These are phyloP conservation scores for Papilio elwesi DNA, from an alignment of 2,888 invertebrate species.

Conservation along the genomic window DNA sequence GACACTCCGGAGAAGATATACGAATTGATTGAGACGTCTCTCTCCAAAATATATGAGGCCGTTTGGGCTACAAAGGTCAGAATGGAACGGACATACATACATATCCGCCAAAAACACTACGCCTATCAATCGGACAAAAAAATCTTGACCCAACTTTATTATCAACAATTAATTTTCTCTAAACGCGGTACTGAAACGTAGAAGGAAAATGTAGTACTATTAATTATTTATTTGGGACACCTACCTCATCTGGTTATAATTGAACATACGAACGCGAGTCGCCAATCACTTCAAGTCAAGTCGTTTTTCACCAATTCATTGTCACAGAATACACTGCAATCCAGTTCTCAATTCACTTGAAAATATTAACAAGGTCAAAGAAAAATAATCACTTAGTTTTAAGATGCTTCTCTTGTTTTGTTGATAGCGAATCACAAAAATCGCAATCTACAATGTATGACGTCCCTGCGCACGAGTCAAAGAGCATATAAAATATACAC, in stretches of 20 bases:
- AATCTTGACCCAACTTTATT: too few species aligned
- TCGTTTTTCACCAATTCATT: constrained; percentile 27
- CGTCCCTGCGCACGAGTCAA: constrained; percentile 10
- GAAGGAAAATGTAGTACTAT: constrained; percentile 17
- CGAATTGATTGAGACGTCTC: too few species aligned
- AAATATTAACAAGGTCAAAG: background rate
- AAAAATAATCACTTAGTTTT: background rate
- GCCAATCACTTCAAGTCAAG: background rate
- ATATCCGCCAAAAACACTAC: too few species aligned
- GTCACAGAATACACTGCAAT: constrained; percentile 38
- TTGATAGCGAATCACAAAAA: constrained; percentile 14
- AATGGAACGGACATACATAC: too few species aligned
- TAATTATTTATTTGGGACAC: constrained; percentile 34
- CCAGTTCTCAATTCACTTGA: constrained; percentile 20
- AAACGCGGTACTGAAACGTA: background rate
- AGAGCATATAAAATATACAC: background rate
- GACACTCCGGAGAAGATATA: too few species aligned
- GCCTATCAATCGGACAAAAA: too few species aligned
- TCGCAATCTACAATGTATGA: background rate
- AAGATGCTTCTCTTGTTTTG: constrained; percentile 5
- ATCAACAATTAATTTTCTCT: too few species aligned
- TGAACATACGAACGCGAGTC: background rate
- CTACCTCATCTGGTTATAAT: constrained; percentile 36
- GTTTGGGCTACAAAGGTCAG: too few species aligned
- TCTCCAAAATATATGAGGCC: too few species aligned